These are phyloP conservation scores for Lacerta viridis DNA, from an alignment of 2,797 vertebrate genomes.

Conservation along the genomic window DNA sequence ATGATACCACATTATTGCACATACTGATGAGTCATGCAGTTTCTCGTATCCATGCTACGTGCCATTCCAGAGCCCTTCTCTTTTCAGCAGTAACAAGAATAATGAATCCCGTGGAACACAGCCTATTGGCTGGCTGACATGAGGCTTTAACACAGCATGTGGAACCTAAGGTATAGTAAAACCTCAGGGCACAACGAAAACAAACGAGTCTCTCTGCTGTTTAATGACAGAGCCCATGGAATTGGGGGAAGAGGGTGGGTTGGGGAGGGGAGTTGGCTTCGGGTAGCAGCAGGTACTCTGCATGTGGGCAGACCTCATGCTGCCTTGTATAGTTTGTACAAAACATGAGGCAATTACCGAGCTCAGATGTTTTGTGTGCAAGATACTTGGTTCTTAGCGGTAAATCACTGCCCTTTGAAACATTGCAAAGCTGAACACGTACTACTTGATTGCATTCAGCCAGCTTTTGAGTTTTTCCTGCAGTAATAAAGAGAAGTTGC, in stretches of 20 bases:
- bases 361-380: conserved; percentile 58
- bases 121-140: conserved; percentile 21
- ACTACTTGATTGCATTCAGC: conserved; percentile 71
- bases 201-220: not conserved
- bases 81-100: conserved; percentile 38
- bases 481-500: conserved; percentile 77
- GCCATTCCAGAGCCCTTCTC: not conserved
- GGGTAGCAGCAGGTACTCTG: conserved; percentile 30
- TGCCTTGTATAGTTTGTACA: conserved; percentile 49
- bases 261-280: conserved; percentile 7
- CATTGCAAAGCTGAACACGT: conserved; percentile 71
- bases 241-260: not conserved
- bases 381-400: conserved; percentile 35
- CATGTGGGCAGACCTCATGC: conserved; percentile 26
- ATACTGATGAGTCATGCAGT: conserved; percentile 37
- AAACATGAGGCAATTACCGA: conserved; percentile 49
- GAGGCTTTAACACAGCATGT: conserved; percentile 23
- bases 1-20: conserved; percentile 29
- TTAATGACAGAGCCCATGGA: accelerated
- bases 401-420: conserved; percentile 71
- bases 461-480: conserved; percentile 76
- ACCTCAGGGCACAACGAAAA: not conserved
- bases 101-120: not conserved
- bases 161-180: not conserved
- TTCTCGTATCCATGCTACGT: conserved; percentile 5